Evolutionary conservation across 2,888 invertebrate genomes (phyloP), one percentile per base, ranked within the genome.

Genomic region (Tetragonula carbonaria): DNA sequence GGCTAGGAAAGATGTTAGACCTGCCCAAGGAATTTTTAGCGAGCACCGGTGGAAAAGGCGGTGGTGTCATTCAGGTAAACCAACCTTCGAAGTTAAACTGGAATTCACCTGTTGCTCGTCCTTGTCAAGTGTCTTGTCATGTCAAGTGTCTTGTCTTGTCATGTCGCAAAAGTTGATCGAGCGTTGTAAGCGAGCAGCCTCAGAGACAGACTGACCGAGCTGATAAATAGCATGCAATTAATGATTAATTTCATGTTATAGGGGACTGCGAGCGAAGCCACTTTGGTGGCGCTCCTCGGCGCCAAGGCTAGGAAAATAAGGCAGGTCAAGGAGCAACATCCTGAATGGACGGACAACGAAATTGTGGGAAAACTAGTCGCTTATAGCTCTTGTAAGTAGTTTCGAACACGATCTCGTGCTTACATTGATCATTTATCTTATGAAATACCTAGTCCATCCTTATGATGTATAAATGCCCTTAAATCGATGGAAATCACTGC

Each of bases 221-320:
- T 8, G 18, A 62, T 50, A 74, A 82, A 75, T 65, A 59, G 1
- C 2, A 45, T 8, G 21, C 0, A 71, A 33, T 66, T 76, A 33
- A 51, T 33, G 21, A n/a, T 59, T 33, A 66, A 73, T 68, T 73
- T 53, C 2, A 14, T 21, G 38, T 68, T 53, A 62, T 11, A 98
- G 95, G 98, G 98, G 75, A 98, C 99, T 0, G 99, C 99, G 57
- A 98, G 98, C 93, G 99, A 99, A 94, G 98, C 99, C 8, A 99
- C 98, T 0, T 95, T 99, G 75, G 98, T 99, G 2, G 98, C 98
- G 0, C 95, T 99, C 18, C 95, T 99, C n/a, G 98, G 98, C 1
- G 98, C 99, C 21, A 98, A 98, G 94, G 96, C 97, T 4, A 96
- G 96, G 85, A 96, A 96, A 82, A 95, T 98, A 86, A 95, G 96